Evolutionary conservation across 92 coral and sea anemone species (phyloP), one percentile per base, ranked within the genome.

Genomic region (Siderastrea radians): DNA sequence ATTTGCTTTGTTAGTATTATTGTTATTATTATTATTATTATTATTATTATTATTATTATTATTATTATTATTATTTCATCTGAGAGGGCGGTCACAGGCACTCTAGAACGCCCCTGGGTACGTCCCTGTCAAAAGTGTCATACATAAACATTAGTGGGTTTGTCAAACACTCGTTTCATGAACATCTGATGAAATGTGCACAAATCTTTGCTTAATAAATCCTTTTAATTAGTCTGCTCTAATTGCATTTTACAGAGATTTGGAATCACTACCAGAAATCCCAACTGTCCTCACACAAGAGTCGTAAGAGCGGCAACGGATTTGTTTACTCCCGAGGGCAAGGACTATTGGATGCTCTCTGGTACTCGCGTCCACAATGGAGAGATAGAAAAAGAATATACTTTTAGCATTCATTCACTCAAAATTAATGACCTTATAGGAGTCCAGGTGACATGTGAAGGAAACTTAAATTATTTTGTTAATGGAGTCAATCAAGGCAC

Each of bases 361-460:
- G 99, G 99, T 26, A 89, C 95, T 64, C 89, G 98, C 47, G 80
- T 98, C 59, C 99, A 98, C 72, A 96, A 95, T 93, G 99, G 99
- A 38, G 91, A 91, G 26, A 76, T 80, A n/a, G 99, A 98, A 85
- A 89, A 98, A 82, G 99, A 98, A 65, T 98, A 95, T 77, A 64
- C 60, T 65, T 88, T 95, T 50, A 98, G 96, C 78, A 89, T 96
- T 78, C 99, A 98, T 79, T 93, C 91, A 49, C 92, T 98, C 1
- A 92, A 93, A 87, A 95, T 92, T 43, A 92, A 94, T 70, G 98
- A 96, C 57, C 78, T 91, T 68, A 82, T 98, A 62, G 99, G 98
- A 38, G 86, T 98, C 6, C 99, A 98, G 72, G 96, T 98, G 17
- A 95, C 98, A 1, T 38, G 79, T 10, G 84, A 89, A 10, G 99